Evolutionary conservation across 2,888 invertebrate species (phyloP), one percentile per base, ranked within the genome.

Genomic region (Aporophyla lueneburgensis): DNA sequence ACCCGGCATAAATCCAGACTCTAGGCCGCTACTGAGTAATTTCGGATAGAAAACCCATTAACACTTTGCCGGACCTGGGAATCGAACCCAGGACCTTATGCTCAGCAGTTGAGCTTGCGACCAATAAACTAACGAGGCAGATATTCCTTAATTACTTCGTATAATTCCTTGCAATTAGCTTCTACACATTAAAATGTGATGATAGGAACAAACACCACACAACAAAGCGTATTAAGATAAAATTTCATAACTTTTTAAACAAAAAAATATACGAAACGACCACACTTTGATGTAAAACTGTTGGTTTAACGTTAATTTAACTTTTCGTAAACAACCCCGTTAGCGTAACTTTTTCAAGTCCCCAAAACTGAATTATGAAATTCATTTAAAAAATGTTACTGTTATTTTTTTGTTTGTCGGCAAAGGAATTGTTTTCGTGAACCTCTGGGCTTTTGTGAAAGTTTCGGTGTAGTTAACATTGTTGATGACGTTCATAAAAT

Each of bases 331-430:
- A 92, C 91, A 90, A 88, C 77, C 86, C 89, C 73, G 82, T 84
- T 79, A 71, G 74, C 73, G 86, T 84, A 89, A 90, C 90, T 87
- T 89, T 86, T 88, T 78, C 76, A 82, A 85, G 85, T 88, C 86
- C 85, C 88, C 72, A 73, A 90, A 92, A 92, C 91, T 88, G 89
- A 92, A 92, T 93, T 92, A 93, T 91, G 91, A 91, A 92, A 92
- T 92, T 89, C 87, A 87, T 91, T 90, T 89, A 86, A 87, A 87
- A 88, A 88, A 85, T 84, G 87, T 86, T 83, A 81, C 76, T 75
- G 51, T 73, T 79, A 61, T 78, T 73, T 81, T 88, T 88, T 86
- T 89, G 87, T 78, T 74, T 81, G 80, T 73, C 78, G 61, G 84
- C 85, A 89, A 88, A 86, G 87, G 86, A 85, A 89, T 86, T 89